phyloP scores from a whole-genome alignment of 2,797 vertebrate genomes.

The Pipistrellus pygmaeus region DNA sequence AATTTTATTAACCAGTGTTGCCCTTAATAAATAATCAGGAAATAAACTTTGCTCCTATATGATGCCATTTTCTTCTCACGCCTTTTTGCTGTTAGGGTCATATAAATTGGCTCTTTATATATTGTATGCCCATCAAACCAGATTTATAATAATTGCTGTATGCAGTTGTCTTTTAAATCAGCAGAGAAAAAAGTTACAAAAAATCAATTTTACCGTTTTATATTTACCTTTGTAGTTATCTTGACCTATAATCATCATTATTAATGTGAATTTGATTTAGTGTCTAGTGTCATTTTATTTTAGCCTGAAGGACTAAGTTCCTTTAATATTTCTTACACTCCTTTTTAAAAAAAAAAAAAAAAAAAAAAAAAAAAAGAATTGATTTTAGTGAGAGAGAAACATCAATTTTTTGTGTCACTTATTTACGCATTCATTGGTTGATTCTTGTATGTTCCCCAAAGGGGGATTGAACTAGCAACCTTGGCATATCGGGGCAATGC shows the following conservation, averaged over 20 bases:
- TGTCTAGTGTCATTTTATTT: background rate
- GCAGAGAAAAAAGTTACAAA: background rate
- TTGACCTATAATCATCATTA: background rate
- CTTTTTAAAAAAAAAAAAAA: background rate
- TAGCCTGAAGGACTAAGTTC: background rate
- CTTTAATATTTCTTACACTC: background rate
- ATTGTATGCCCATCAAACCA: background rate
- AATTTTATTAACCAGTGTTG: background rate
- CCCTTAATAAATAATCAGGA: background rate
- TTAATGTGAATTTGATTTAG: background rate
- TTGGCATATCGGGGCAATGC: background rate
- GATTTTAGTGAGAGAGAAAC: background rate
- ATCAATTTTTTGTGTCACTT: background rate
- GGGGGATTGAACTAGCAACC: background rate
- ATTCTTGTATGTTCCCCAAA: background rate
- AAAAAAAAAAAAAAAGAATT: too few relatives aligned
- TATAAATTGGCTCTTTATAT: background rate
- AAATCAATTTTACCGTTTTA: background rate
- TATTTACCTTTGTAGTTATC: background rate
- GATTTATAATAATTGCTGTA: background rate
- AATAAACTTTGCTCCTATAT: background rate
- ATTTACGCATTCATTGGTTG: background rate
- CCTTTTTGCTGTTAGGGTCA: background rate
- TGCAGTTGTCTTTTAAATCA: slow-evolving; percentile 24
- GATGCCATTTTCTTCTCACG: background rate